phyloP scores from a whole-genome alignment of 2,113 vertebrate species.

The Donacobius atricapilla region DNA sequence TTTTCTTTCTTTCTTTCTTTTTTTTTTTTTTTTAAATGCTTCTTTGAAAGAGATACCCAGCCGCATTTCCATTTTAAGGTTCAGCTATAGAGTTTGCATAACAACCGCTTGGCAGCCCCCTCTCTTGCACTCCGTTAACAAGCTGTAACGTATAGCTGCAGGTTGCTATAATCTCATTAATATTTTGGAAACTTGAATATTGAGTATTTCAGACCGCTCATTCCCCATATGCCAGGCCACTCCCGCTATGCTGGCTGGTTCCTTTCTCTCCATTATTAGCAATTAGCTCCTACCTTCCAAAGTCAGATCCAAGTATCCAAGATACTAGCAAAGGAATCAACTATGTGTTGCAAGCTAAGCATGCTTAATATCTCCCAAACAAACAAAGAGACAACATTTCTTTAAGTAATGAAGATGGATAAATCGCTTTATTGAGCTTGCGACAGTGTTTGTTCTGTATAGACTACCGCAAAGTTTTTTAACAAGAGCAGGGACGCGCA shows the following conservation, averaged over 20 bases:
- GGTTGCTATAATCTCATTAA: conserved; percentile 88
- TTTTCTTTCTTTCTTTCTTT: neutral
- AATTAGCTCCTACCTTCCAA: conserved; percentile 84
- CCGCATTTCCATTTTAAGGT: conserved; percentile 67
- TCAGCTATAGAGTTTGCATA: conserved; percentile 69
- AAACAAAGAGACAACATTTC: conserved; percentile 75
- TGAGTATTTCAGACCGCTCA: conserved; percentile 80
- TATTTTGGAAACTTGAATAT: conserved; percentile 85
- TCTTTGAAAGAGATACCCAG: conserved; percentile 57
- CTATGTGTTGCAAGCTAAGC: conserved; percentile 76
- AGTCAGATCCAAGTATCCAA: conserved; percentile 83
- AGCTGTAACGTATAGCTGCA: conserved; percentile 84
- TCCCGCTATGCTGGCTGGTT: conserved; percentile 82
- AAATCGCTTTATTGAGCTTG: conserved; percentile 70
- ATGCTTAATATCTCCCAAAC: conserved; percentile 79
- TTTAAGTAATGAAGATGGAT: conserved; percentile 79
- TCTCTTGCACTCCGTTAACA: conserved; percentile 75
- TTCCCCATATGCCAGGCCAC: conserved; percentile 88
- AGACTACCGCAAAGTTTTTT: conserved; percentile 32
- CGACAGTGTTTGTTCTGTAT: conserved; percentile 47
- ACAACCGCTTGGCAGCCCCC: conserved; percentile 69
- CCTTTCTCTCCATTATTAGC: conserved; percentile 83
- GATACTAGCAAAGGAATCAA: conserved; percentile 81
- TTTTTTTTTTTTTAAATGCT: neutral
- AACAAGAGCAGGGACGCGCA: neutral